A percentile compares a stretch with the other conserved stretches of the same genome.
These are phyloP conservation scores for Acronicta alni DNA, from an alignment of 2,888 invertebrate genomes.

Conservation along the genomic window DNA sequence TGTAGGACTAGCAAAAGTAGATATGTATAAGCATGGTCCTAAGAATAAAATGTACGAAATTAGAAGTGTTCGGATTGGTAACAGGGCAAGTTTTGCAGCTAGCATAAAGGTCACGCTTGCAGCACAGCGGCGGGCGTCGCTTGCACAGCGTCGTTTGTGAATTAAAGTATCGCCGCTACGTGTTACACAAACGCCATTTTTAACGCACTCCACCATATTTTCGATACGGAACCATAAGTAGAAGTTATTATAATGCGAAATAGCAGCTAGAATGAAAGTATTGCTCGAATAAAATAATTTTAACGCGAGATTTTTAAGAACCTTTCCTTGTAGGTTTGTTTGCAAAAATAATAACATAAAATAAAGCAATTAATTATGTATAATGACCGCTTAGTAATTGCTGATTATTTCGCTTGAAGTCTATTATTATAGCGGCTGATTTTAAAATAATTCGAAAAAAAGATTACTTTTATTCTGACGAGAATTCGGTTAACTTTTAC, in stretches of 20 bases:
- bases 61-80: slow-evolving; percentile 2
- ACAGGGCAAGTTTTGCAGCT: background rate
- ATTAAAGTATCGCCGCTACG: slow-evolving; percentile 51
- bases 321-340: slow-evolving; percentile 7
- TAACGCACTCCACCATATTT: slow-evolving; percentile 50
- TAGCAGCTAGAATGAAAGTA: slow-evolving; percentile 43
- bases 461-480: no score
- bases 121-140: slow-evolving; percentile 29
- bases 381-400: background rate
- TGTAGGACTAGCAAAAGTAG: no score
- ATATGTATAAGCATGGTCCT: background rate
- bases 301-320: slow-evolving; percentile 8
- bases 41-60: slow-evolving; percentile 8
- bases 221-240: slow-evolving; percentile 50
- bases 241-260: slow-evolving; percentile 45
- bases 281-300: slow-evolving; percentile 24
- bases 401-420: background rate
- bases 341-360: slow-evolving; percentile 12
- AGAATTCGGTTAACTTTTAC: no score
- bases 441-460: no score
- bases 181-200: slow-evolving; percentile 48
- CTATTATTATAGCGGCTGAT: no score
- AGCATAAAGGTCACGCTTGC: slow-evolving; percentile 51
- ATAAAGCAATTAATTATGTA: background rate
- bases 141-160: slow-evolving; percentile 34